phyloP scores from a whole-genome alignment of 30 jellyfish, hydroid and myxozoan genomes.

The Nemopilema nomurai region DNA sequence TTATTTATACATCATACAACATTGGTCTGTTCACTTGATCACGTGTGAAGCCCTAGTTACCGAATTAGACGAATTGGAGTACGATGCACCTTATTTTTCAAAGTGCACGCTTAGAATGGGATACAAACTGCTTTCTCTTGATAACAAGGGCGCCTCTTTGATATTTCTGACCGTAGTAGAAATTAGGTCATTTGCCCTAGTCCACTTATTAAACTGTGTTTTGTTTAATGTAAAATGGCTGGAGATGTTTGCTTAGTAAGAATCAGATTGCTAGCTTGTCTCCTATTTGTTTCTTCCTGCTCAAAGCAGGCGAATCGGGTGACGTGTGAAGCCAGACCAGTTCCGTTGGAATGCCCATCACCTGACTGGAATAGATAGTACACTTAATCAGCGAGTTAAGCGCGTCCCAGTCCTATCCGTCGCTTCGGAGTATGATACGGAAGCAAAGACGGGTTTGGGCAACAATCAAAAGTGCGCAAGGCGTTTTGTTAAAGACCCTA shows the following conservation, averaged over 20 bases:
- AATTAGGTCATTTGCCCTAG: not conserved
- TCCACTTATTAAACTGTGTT: not conserved
- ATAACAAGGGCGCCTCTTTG: no score
- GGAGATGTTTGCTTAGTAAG: not conserved
- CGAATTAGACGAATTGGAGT: no score
- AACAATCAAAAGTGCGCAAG: conserved; percentile 48
- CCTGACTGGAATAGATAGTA: not conserved
- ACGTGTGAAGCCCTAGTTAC: no score
- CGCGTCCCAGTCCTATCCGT: not conserved
- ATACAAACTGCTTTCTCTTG: no score
- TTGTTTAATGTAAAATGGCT: not conserved
- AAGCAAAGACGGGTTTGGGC: conserved; percentile 38
- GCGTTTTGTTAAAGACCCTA: conserved; percentile 52
- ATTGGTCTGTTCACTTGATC: no score
- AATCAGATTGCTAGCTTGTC: not conserved
- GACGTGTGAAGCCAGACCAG: not conserved
- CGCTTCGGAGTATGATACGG: conserved; percentile 47
- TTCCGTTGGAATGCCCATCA: not conserved
- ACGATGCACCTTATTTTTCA: no score
- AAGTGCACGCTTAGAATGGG: no score
- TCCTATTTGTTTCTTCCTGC: not conserved
- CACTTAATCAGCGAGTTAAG: not conserved
- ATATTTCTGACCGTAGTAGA: not conserved
- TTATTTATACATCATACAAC: no score
- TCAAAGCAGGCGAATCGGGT: not conserved